Evolutionary conservation across 1,140 invertebrate species (phyloP).

Genomic region (Bombus confusus): DNA sequence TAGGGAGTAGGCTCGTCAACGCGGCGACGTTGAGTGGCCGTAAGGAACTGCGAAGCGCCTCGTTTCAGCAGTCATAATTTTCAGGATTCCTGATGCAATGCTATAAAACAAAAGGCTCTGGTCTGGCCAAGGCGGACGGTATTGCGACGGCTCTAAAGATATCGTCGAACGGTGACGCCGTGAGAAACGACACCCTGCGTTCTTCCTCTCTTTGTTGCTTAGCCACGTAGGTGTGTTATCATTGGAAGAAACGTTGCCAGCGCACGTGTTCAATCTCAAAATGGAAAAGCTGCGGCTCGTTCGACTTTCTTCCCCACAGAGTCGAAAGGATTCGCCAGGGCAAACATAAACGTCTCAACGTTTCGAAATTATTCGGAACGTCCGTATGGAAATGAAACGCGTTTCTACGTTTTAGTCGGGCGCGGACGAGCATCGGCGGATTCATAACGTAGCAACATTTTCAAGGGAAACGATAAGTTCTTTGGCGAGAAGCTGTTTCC

Average conservation of each 20-base stretch:
- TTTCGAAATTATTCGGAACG: conserved; percentile 42
- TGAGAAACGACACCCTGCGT: conserved; percentile 31
- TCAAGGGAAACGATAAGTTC: not conserved
- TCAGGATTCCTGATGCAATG: conserved; percentile 42
- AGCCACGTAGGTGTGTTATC: conserved; percentile 36
- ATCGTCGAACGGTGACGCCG: conserved; percentile 45
- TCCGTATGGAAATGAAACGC: conserved; percentile 41
- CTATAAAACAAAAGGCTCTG: conserved; percentile 52
- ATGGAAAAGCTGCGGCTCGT: conserved; percentile 1
- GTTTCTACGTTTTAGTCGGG: too few relatives aligned
- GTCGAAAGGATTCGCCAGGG: not conserved
- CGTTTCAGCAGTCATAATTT: conserved; percentile 49
- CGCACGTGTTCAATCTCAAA: not conserved
- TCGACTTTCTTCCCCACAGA: not conserved
- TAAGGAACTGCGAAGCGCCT: conserved; percentile 34
- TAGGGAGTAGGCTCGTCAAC: conserved; percentile 22
- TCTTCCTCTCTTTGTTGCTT: conserved; percentile 1
- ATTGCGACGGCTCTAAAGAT: conserved; percentile 44
- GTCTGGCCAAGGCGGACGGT: conserved; percentile 2
- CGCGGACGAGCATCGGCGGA: not conserved
- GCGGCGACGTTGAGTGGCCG: conserved; percentile 30
- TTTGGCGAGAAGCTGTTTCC: not conserved
- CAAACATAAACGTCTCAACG: not conserved
- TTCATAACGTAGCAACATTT: not conserved
- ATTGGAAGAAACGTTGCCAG: not conserved